These are phyloP conservation scores for Cydia pomonella DNA, from an alignment of 1,140 invertebrate species.

Conservation along the genomic window DNA sequence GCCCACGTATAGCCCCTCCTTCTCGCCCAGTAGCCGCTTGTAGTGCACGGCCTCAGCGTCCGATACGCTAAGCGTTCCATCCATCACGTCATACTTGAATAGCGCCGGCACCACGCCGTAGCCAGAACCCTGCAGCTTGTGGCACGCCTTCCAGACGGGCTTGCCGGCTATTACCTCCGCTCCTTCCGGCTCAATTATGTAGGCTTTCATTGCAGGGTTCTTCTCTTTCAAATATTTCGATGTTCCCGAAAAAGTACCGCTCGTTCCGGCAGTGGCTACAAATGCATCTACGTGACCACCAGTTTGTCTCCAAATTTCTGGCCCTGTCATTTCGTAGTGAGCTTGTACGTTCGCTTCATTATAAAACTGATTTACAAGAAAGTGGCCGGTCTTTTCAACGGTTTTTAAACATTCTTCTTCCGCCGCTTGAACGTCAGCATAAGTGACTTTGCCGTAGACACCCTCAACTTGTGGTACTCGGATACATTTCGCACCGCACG, in stretches of 20 bases:
- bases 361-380: conserved; percentile 69
- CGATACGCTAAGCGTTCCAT: conserved; percentile 60
- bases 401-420: conserved; percentile 59
- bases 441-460: conserved; percentile 69
- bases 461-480: conserved; percentile 71
- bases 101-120: conserved; percentile 68
- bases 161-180: conserved; percentile 66
- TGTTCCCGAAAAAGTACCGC: conserved; percentile 66
- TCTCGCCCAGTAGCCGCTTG: conserved; percentile 63
- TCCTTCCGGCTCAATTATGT: conserved; percentile 65
- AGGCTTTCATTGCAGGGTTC: conserved; percentile 60
- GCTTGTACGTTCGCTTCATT: conserved; percentile 59
- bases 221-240: conserved; percentile 68
- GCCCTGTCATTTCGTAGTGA: conserved; percentile 66
- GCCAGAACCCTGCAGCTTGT: conserved; percentile 71
- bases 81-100: conserved; percentile 62
- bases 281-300: conserved; percentile 68
- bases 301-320: conserved; percentile 73
- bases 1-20: conserved; percentile 72
- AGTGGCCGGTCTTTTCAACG: conserved; percentile 60
- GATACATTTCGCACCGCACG: conserved; percentile 67
- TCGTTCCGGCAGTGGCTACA: conserved; percentile 67
- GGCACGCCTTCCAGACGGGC: conserved; percentile 65
- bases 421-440: conserved; percentile 62
- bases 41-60: conserved; percentile 69